A percentile compares a stretch with the other conserved stretches of the same genome.
Evolutionary conservation across 2,113 vertebrate genomes (phyloP).

Genomic region (Saguinus imperator): DNA sequence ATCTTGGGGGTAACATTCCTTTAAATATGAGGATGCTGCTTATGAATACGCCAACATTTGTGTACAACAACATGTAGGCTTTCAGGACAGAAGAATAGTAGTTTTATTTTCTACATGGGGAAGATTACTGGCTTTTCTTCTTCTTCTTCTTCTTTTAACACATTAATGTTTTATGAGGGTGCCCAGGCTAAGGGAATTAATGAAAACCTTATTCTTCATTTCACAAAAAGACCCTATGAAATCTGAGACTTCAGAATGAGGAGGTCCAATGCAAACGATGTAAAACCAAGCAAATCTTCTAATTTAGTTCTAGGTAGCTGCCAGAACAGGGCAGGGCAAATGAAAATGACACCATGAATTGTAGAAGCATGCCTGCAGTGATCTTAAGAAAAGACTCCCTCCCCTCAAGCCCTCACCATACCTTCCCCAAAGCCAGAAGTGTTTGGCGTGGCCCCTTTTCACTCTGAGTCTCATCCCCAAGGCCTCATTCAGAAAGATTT

Average conservation of each 20-base stretch:
- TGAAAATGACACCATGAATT: neutral
- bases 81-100: neutral
- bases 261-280: slow-evolving; percentile 32
- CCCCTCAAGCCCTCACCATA: neutral
- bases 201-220: slow-evolving; percentile 43
- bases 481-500: neutral
- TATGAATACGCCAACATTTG: neutral
- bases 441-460: neutral
- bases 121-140: slow-evolving; percentile 39
- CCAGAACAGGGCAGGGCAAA: neutral
- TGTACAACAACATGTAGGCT: slow-evolving; percentile 1
- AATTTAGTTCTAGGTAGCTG: neutral
- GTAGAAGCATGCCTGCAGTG: neutral
- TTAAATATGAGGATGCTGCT: slow-evolving; percentile 73
- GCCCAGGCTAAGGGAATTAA: slow-evolving; percentile 14
- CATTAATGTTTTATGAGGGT: slow-evolving; percentile 48
- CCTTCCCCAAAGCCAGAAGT: neutral
- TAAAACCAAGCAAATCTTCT: neutral
- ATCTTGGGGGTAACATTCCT: slow-evolving; percentile 44
- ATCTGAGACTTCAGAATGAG: slow-evolving; percentile 41
- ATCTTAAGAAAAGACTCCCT: neutral
- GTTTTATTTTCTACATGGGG: slow-evolving; percentile 21
- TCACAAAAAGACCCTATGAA: slow-evolving; percentile 49
- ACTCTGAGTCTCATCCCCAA: neutral
- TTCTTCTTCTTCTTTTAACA: slow-evolving; percentile 17